Conservation (phyloP, 1,140 invertebrate genomes). For the Tetramorium alpestre region DNA sequence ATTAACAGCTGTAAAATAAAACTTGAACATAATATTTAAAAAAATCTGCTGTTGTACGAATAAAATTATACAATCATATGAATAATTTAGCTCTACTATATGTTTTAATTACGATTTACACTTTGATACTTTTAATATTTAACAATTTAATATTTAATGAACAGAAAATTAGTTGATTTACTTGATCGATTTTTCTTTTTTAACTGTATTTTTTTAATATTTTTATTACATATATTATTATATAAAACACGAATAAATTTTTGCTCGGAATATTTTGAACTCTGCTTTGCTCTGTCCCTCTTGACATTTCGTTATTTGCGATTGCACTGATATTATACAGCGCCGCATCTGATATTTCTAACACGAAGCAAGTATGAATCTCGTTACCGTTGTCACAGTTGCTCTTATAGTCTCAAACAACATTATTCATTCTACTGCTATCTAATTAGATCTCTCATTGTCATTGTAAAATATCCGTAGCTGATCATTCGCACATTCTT, state of each 20-base stretch:
- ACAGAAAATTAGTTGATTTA: background rate
- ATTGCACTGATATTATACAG: background rate
- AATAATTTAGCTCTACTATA: slow-evolving; percentile 12
- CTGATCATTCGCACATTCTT: slow-evolving; percentile 23
- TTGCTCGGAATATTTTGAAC: background rate
- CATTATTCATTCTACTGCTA: slow-evolving; percentile 45
- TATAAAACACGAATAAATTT: background rate
- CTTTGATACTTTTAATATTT: background rate
- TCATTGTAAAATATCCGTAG: slow-evolving; percentile 4
- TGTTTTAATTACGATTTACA: background rate
- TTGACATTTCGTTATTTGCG: slow-evolving; percentile 36
- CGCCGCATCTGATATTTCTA: slow-evolving; percentile 21
- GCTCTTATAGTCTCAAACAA: slow-evolving; percentile 12
- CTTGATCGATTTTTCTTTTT: background rate
- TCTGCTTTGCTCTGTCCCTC: background rate
- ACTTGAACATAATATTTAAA: slow-evolving; percentile 1
- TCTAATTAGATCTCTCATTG: slow-evolving; percentile 54
- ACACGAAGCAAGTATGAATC: slow-evolving; percentile 21
- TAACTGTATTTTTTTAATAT: background rate
- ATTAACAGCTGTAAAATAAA: background rate
- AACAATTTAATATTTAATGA: background rate
- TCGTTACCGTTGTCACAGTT: slow-evolving; percentile 26
- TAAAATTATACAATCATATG: background rate
- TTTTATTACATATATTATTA: background rate
- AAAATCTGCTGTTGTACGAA: background rate